These are phyloP conservation scores for Phyto melanocephala DNA, from an alignment of 2,888 invertebrate species.

Conservation along the genomic window DNA sequence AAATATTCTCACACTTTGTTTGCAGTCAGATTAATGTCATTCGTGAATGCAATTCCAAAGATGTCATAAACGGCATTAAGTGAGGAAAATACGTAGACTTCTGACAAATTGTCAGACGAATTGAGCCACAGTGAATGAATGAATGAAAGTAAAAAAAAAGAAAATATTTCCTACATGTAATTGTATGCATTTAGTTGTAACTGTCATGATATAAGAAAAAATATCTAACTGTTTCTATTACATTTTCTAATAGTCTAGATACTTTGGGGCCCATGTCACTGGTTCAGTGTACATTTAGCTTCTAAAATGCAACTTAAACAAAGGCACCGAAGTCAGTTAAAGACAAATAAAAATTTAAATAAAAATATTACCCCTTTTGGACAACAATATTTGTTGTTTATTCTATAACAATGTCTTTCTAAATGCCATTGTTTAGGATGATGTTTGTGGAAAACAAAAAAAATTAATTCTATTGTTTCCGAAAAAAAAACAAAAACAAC, in stretches of 20 bases:
- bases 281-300: background rate
- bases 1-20: conserved; percentile 52
- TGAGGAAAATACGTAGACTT: background rate
- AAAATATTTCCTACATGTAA: background rate
- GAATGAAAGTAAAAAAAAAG: conserved; percentile 34
- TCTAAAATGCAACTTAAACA: conserved; percentile 1
- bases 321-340: background rate
- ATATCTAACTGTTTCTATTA: background rate
- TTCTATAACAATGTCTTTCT: conserved; percentile 5
- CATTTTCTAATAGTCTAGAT: background rate
- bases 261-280: background rate
- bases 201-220: conserved; percentile 23
- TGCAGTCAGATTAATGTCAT: conserved; percentile 46
- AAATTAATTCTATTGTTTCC: conserved; percentile 39
- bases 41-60: background rate
- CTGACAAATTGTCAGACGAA: conserved; percentile 10
- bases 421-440: background rate
- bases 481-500: too few relatives aligned
- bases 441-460: background rate
- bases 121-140: background rate
- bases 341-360: background rate
- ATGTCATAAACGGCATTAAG: conserved; percentile 28
- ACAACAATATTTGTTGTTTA: background rate
- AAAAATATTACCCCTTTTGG: conserved; percentile 13
- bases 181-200: background rate